Evolutionary conservation across 2,113 vertebrate genomes (phyloP).

Genomic region (Ceratotherium simum): DNA sequence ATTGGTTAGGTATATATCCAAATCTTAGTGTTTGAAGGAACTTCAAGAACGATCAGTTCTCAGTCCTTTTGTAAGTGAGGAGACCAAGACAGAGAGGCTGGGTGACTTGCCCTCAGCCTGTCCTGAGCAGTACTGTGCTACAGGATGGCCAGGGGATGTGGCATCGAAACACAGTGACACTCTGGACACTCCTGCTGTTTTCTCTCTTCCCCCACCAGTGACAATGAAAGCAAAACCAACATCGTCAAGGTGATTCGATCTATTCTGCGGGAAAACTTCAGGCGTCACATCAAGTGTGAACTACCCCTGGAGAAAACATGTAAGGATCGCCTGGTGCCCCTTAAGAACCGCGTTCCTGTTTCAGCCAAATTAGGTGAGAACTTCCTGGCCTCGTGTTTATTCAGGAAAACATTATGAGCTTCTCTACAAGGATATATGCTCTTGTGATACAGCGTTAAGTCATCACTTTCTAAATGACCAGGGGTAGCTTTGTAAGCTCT

Average conservation of each 20-base stretch:
- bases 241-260: slow-evolving; percentile 96
- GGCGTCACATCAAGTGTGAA: slow-evolving; percentile 92
- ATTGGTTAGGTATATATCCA: not conserved
- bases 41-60: not conserved
- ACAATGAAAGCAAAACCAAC: slow-evolving; percentile 94
- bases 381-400: not conserved
- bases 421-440: not conserved
- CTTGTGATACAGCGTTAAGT: not conserved
- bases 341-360: slow-evolving; percentile 91
- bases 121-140: not conserved
- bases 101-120: not conserved
- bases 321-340: slow-evolving; percentile 90
- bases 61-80: not conserved
- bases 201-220: slow-evolving; percentile 86
- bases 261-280: slow-evolving; percentile 94
- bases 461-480: not conserved
- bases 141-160: fast-evolving
- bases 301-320: slow-evolving; percentile 88
- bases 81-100: not conserved
- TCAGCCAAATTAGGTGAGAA: slow-evolving; percentile 94
- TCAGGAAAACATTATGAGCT: not conserved
- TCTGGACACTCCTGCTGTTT: too few relatives aligned
- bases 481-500: not conserved
- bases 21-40: not conserved
- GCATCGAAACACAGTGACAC: fast-evolving